A percentile compares a stretch with the other conserved stretches of the same genome.
phyloP scores from a whole-genome alignment of 2,797 vertebrate species.

The Phoeniculus purpureus region DNA sequence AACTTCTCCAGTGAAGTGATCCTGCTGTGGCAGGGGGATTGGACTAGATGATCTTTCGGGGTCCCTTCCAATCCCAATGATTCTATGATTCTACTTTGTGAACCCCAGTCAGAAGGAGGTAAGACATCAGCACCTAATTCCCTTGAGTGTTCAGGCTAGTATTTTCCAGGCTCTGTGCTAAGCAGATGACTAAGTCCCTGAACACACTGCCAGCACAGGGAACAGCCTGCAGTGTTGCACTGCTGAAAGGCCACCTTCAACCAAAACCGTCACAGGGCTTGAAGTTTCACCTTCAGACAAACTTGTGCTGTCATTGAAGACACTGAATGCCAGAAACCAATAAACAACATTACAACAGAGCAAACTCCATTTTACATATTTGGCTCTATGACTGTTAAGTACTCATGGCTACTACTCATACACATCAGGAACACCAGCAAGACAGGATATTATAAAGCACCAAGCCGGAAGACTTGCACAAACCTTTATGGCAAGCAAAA shows the following conservation, averaged over 20 bases:
- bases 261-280: not conserved
- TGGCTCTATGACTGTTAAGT: not conserved
- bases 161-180: too few species aligned
- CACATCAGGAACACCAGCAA: not conserved
- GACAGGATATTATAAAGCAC: not conserved
- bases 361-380: not conserved
- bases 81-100: too few species aligned
- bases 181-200: not conserved
- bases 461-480: not conserved
- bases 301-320: fast-evolving
- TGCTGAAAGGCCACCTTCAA: not conserved
- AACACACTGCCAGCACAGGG: not conserved
- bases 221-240: not conserved
- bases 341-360: not conserved
- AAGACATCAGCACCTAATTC: too few species aligned
- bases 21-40: too few species aligned
- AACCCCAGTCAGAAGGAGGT: too few species aligned
- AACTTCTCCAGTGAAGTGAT: too few species aligned
- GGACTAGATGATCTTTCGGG: too few species aligned
- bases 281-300: not conserved
- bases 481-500: not conserved
- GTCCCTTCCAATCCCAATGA: too few species aligned
- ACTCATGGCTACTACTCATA: not conserved
- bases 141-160: too few species aligned
- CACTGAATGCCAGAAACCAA: not conserved